Base-by-base conservation (phyloP, 1,140 invertebrate species). In the Trachymyrmex septentrionalis region DNA sequence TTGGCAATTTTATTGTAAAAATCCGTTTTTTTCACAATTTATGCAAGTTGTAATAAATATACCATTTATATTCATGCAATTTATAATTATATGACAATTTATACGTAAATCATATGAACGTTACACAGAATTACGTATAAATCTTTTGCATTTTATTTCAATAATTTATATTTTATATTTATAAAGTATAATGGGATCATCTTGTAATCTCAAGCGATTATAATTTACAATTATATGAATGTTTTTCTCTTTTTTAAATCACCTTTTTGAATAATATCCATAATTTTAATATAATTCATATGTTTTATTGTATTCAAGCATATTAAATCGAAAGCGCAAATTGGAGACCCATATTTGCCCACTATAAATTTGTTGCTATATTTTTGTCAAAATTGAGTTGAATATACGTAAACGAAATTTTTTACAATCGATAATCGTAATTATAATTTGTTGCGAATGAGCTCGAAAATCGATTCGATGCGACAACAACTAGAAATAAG, bases 41-140 rank as follows among this genome's bases (percentile, higher is more conserved):
- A 73, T 75, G 24, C 38, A 69, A 12, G 44, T 50, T 50, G 9
- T 24, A 24, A 50, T 69, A 38, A 69, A 69, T 69, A 38, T 69
- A 69, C 3, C 24, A 48, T 69, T 69, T 69, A 69, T 48, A 69
- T 69, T 48, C 38, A 69, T 69, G 14, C 48, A 72, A 30, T 73
- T 73, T 14, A 73, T 75, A 75, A 59, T 59, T 59, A 75, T 38
- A 75, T 38, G 38, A 69, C 38, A 69, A 59, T 73, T n/a, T 73
- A 21, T 57, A 57, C 53, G 12, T 57, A 55, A 73, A 73, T 73
- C 12, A 57, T 57, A 57, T 10, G 21, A 34, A 64, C 7, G 16
- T 55, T 72, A 71, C 4, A 9, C 19, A 53, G 48, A 71, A 71
- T 72, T 55, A 21, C 1, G 3, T 9, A 72, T 53, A 14, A 57